These are phyloP conservation scores for Rousettus leschenaultii DNA, from an alignment of 2,113 vertebrate species.

Conservation along the genomic window DNA sequence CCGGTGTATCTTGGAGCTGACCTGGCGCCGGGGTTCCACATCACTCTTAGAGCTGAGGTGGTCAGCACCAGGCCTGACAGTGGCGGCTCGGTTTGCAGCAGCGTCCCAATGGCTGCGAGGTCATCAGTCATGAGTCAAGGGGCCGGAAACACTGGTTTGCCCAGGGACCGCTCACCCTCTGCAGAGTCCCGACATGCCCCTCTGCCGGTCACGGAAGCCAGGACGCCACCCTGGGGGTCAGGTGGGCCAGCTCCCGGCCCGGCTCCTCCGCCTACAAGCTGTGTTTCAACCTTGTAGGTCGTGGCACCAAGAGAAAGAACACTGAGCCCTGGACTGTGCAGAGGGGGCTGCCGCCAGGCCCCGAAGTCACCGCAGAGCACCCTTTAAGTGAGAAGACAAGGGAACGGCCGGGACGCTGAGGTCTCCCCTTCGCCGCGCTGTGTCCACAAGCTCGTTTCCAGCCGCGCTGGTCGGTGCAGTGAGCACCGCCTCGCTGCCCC, in stretches of 20 bases:
- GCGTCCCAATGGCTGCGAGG: background rate
- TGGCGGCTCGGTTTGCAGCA: fast-evolving
- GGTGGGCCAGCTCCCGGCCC: background rate
- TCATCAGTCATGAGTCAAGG: fast-evolving
- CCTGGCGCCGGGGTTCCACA: fast-evolving
- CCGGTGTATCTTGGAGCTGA: fast-evolving
- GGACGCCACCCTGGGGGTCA: fast-evolving
- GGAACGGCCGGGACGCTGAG: fast-evolving
- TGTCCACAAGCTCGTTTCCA: fast-evolving
- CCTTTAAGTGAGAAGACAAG: fast-evolving
- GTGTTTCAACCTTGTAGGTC: fast-evolving
- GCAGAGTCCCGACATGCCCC: fast-evolving
- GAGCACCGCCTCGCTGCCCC: background rate
- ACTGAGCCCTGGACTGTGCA: fast-evolving
- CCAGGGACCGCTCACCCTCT: fast-evolving
- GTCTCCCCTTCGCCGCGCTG: background rate
- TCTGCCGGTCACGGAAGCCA: fast-evolving
- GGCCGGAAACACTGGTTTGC: background rate
- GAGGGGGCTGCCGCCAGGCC: background rate
- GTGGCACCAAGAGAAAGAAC: background rate
- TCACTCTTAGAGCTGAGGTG: background rate
- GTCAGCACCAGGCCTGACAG: fast-evolving
- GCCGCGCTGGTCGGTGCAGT: fast-evolving
- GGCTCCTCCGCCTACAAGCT: background rate
- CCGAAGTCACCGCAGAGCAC: background rate